Conservation (phyloP, 2,797 vertebrate genomes). For the Holocentrus rufus region DNA sequence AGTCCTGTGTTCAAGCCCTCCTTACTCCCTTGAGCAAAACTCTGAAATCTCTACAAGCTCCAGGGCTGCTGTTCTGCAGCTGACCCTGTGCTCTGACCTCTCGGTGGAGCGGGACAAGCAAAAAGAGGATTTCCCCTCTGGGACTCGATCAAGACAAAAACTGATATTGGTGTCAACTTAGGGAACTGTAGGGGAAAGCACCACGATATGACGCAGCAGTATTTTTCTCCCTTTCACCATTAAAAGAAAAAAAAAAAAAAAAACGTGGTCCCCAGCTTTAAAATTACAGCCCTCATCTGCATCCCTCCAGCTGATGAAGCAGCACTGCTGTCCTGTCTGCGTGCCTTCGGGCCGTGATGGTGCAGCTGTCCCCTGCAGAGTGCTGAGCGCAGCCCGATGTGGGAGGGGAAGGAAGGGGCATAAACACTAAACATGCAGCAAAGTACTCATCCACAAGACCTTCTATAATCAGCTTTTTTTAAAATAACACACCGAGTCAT, state of each 20-base stretch:
- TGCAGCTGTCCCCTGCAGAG: constrained; percentile 67
- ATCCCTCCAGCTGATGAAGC: constrained; percentile 58
- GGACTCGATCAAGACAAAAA: no score
- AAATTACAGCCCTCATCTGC: constrained; percentile 57
- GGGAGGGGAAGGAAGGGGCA: constrained; percentile 41
- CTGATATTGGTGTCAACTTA: neutral
- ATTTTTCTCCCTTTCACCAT: neutral
- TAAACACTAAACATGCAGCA: constrained; percentile 56
- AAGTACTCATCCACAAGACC: constrained; percentile 66
- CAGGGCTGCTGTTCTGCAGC: no score
- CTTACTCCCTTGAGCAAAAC: no score
- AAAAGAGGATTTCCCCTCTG: no score
- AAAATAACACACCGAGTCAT: constrained; percentile 59
- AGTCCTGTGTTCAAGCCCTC: no score
- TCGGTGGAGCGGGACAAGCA: no score
- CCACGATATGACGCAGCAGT: neutral
- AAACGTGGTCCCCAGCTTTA: constrained; percentile 42
- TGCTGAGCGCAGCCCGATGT: constrained; percentile 63
- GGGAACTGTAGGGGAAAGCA: neutral
- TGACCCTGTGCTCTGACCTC: no score
- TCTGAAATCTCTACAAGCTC: no score
- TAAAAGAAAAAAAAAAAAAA: neutral
- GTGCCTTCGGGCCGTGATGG: constrained; percentile 59
- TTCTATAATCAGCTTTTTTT: constrained; percentile 66
- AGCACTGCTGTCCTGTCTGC: constrained; percentile 47